Base-by-base conservation (phyloP, 1,140 invertebrate genomes). In the Thalassaphorura encarpata region DNA sequence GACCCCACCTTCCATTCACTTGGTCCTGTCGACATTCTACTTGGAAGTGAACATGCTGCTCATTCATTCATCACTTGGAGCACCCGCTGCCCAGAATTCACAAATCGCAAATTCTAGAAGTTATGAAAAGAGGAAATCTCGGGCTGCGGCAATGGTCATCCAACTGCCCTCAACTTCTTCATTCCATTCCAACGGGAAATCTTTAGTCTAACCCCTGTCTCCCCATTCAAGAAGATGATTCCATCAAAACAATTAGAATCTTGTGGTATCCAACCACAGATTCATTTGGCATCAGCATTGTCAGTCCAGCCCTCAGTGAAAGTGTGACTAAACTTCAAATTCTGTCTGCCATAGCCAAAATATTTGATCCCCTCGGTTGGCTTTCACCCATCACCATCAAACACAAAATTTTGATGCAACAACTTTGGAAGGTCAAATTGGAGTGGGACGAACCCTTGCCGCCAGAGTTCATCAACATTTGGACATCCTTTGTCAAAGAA, bases 301-400 rank as follows among this genome's bases (percentile, higher is more conserved):
- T n/a, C n/a, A n/a, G n/a, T n/a, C n/a, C n/a, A n/a, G n/a, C n/a
- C n/a, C n/a, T n/a, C n/a, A n/a, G n/a, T n/a, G n/a, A n/a, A n/a
- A n/a, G n/a, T n/a, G n/a, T 26, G 4, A 64, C 60, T 13, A 64
- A 64, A 33, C 27, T 55, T 0, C 15, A 23, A 2, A 23, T 62
- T n/a, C 52, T 63, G 15, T 52, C 50, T 3, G 24, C 33, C 0
- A 46, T 55, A 2, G 50, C 61, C 2, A 36, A 43, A 43, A 48
- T 60, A 3, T 63, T 59, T 36, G 63, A 64, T 56, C 60, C 63
- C 5, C 11, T 64, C 2, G 52, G 60, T 5, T 54, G 52, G 18
- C 8, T 62, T 16, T 28, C 56, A 18, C 62, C 60, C 3, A 50
- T 60, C n/a, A 54, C 41, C 1, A 49, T 63, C n/a, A 43, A 33